Percentiles rank a stretch among this genome's conserved stretches.
These are phyloP conservation scores for Choloepus hoffmanni DNA, from an alignment of 2,113 vertebrate genomes.

Conservation along the genomic window DNA sequence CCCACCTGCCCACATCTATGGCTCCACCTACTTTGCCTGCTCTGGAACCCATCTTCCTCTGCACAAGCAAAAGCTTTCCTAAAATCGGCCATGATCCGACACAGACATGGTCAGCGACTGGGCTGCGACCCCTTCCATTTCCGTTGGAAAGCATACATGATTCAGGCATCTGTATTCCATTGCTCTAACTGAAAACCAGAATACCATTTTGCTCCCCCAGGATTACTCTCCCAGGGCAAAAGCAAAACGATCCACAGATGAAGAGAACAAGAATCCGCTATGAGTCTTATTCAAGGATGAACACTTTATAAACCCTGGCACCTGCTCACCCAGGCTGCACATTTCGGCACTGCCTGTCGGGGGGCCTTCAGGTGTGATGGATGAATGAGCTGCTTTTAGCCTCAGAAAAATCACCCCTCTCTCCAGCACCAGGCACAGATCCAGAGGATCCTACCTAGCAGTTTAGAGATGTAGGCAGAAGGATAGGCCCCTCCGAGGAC, in stretches of 20 bases:
- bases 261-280: constrained; percentile 10
- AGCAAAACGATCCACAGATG: constrained; percentile 22
- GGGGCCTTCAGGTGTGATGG: neutral
- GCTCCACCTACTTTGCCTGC: neutral
- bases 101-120: neutral
- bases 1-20: neutral
- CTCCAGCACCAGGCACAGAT: neutral
- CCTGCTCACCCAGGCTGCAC: neutral
- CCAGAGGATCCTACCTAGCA: neutral
- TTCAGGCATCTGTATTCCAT: neutral
- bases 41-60: neutral
- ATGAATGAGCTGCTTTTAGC: neutral
- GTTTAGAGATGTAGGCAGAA: neutral
- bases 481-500: neutral
- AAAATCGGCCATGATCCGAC: neutral
- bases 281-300: constrained; percentile 32
- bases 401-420: neutral
- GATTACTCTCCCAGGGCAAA: constrained; percentile 28
- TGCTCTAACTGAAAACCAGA: constrained; percentile 25
- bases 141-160: neutral
- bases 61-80: neutral
- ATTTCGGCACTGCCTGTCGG: neutral
- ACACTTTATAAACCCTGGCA: constrained; percentile 36
- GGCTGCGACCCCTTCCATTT: neutral
- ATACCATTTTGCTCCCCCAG: constrained; percentile 5